Conservation (phyloP, 2,797 vertebrate genomes). For the Manis javanica region DNA sequence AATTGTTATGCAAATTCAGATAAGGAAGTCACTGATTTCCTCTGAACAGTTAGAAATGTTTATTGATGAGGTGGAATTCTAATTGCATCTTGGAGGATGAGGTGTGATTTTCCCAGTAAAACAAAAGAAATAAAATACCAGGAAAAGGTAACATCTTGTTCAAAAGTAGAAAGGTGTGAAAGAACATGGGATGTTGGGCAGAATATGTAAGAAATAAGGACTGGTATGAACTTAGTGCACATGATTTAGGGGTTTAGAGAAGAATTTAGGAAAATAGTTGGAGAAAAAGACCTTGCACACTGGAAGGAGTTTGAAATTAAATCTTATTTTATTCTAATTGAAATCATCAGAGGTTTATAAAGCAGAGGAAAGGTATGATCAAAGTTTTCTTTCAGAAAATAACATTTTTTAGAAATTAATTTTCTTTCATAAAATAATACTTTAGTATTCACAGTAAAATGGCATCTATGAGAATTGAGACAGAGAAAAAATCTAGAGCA, state of each 20-base stretch:
- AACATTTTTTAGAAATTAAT: neutral
- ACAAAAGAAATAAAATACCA: neutral
- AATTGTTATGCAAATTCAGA: neutral
- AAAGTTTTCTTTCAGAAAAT: neutral
- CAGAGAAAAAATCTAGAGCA: neutral
- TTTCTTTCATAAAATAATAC: neutral
- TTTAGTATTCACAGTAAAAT: neutral
- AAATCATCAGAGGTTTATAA: neutral
- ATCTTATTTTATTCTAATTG: neutral
- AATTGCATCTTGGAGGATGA: neutral
- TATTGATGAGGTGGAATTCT: rapidly evolving
- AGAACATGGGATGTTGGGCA: neutral
- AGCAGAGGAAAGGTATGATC: neutral
- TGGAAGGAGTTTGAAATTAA: neutral
- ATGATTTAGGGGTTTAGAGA: neutral
- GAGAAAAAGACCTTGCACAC: neutral
- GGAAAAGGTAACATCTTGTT: neutral
- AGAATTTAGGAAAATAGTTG: neutral
- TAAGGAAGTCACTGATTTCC: neutral
- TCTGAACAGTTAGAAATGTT: neutral
- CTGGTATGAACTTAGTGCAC: neutral
- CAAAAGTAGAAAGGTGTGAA: neutral
- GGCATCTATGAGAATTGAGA: neutral
- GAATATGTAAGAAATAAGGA: neutral
- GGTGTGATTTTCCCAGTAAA: neutral